Conservation (phyloP, 2,797 vertebrate genomes). For the Gephyroberyx darwinii region DNA sequence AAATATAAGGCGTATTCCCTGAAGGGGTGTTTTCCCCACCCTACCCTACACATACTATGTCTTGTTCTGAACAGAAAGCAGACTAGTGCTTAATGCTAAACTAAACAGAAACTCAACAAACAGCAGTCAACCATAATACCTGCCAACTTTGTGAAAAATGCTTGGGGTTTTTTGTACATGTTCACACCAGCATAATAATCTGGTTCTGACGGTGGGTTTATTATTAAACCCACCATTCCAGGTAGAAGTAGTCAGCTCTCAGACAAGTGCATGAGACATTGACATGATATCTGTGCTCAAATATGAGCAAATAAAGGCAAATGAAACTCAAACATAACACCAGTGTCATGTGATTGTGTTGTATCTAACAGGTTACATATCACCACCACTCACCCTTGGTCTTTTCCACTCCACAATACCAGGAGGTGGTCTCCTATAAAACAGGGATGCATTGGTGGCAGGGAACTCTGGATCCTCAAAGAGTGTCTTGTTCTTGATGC, state of each 20-base stretch:
- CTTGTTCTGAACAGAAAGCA: too few species aligned
- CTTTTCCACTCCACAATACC: constrained; percentile 89
- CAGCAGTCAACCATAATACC: too few species aligned
- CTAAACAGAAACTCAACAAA: too few species aligned
- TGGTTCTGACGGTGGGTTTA: too few species aligned
- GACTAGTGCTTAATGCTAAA: too few species aligned
- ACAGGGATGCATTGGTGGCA: constrained; percentile 85
- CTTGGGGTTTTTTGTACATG: background rate
- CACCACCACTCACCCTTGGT: constrained; percentile 78
- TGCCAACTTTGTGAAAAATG: too few species aligned
- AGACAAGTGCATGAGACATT: background rate
- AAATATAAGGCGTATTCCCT: too few species aligned
- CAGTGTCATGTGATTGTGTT: background rate
- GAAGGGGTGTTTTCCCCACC: too few species aligned
- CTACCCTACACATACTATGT: too few species aligned
- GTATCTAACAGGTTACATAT: background rate
- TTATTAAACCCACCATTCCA: too few species aligned
- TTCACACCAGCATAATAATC: background rate
- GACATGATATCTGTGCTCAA: background rate
- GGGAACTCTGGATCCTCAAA: constrained; percentile 92
- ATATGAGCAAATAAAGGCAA: background rate
- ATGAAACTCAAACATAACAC: background rate
- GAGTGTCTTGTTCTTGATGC: constrained; percentile 80
- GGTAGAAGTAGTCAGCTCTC: background rate
- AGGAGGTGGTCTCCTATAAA: constrained; percentile 78